Base-by-base conservation (phyloP, 2,797 vertebrate genomes). In the Streptopelia turtur region DNA sequence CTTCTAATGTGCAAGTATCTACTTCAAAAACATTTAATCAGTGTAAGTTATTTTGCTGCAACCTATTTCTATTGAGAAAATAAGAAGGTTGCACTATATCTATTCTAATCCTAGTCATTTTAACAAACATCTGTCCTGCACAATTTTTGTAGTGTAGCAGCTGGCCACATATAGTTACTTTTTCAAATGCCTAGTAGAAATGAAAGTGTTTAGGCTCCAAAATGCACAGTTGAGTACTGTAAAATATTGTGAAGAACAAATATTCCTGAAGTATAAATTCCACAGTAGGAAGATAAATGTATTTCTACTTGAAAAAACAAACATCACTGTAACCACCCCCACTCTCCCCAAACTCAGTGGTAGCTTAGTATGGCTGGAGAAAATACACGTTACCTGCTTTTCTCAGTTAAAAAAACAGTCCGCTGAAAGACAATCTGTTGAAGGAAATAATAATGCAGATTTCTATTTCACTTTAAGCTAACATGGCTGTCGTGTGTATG, bases 11-110 rank as follows among this genome's bases (percentile, higher is more conserved):
- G 35, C 72, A 82, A 53, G 16, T 8, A 59, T 60, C 79, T 61
- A 2, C 65, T 93, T 59, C 21, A 59, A 88, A 91, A 27, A 45
- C 33, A 87, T 86, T 91, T 72, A 77, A 96, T 96, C 89, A 93
- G 41, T 0, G 0, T 8, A 37, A 91, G 30, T 74, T 94, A 78
- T 53, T 85, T 30, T 84, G 25, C 75, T 93, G 75, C 30, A 89
- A 50, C n/a, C 45, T 84, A 80, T 74, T 79, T 89, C 75, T 83
- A 13, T 3, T 33, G 50, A 88, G 55, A 92, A 49, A 91, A 61
- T 68, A 47, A 79, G 69, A 74, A 82, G 55, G 76, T 33, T 90
- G 43, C 37, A 81, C 64, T 24, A 0, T 16, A 78, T 77, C 69
- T 78, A 7, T 59, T 86, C 30, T 91, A 93, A 93, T 92, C 94